Conservation (phyloP, 2,113 vertebrate genomes). For the Silurus asotus region DNA sequence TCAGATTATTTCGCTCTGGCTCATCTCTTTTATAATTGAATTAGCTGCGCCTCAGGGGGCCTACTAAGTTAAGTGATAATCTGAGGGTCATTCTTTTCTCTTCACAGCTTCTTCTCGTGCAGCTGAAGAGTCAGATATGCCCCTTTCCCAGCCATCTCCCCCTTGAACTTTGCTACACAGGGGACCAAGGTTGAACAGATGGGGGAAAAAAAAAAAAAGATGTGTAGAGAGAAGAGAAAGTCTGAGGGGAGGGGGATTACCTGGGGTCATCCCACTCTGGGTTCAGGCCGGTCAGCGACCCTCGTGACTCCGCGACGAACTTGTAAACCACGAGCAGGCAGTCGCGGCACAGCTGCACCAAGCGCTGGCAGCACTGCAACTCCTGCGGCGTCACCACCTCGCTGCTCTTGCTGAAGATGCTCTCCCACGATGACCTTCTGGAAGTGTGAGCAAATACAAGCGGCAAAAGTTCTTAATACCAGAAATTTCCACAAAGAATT, state of each 20-base stretch:
- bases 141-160: constrained; percentile 14
- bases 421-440: constrained; percentile 90
- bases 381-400: constrained; percentile 85
- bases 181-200: constrained; percentile 26
- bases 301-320: constrained; percentile 85
- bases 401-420: constrained; percentile 85
- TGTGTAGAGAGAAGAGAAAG: not conserved
- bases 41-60: constrained; percentile 75
- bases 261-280: constrained; percentile 90
- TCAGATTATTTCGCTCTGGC: constrained; percentile 76
- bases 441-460: constrained; percentile 9
- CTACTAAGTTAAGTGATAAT: constrained; percentile 76
- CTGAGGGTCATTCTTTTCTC: constrained; percentile 77
- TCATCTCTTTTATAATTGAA: constrained; percentile 81
- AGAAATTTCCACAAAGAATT: constrained; percentile 5
- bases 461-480: not conserved
- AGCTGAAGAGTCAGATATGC: constrained; percentile 44
- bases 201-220: not conserved
- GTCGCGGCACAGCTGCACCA: constrained; percentile 94
- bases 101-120: constrained; percentile 66
- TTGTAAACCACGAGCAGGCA: constrained; percentile 96
- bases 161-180: constrained; percentile 18
- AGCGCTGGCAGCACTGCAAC: constrained; percentile 89
- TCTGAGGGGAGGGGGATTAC: constrained; percentile 65
- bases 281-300: constrained; percentile 80